Conservation (phyloP, 2,797 vertebrate genomes). For the Streptopelia turtur region DNA sequence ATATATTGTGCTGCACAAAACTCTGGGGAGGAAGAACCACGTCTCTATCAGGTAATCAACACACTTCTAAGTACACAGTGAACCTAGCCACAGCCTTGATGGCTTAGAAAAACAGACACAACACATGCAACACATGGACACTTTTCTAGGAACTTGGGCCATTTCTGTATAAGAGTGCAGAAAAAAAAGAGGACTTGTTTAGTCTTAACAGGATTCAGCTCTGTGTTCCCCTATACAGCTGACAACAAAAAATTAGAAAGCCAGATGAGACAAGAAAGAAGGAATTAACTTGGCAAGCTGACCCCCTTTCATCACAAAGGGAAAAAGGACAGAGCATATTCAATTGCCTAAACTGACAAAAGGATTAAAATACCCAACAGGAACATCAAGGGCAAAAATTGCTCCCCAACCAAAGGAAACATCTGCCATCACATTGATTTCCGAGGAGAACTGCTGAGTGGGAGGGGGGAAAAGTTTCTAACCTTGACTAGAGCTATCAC, state of each 20-base stretch:
- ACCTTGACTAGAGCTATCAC: neutral
- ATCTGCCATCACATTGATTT: neutral
- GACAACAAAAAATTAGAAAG: neutral
- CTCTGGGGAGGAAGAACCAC: neutral
- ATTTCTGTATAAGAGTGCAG: neutral
- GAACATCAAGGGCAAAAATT: neutral
- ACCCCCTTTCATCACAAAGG: neutral
- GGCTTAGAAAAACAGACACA: neutral
- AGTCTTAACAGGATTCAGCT: neutral
- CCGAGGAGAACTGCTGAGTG: neutral
- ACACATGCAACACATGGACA: accelerated
- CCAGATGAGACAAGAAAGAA: neutral
- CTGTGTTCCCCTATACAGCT: neutral
- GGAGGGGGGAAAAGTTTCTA: neutral
- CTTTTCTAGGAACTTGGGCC: neutral
- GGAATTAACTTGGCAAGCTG: neutral
- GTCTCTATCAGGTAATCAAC: neutral
- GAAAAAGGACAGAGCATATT: neutral
- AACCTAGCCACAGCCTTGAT: neutral
- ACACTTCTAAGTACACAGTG: neutral
- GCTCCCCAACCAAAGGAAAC: neutral
- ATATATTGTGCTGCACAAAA: neutral
- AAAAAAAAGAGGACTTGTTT: neutral
- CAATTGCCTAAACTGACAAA: neutral
- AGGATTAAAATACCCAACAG: neutral